These are phyloP conservation scores for Diadema setosum DNA, from an alignment of 35 echinoderm and acorn worm genomes.

Conservation along the genomic window DNA sequence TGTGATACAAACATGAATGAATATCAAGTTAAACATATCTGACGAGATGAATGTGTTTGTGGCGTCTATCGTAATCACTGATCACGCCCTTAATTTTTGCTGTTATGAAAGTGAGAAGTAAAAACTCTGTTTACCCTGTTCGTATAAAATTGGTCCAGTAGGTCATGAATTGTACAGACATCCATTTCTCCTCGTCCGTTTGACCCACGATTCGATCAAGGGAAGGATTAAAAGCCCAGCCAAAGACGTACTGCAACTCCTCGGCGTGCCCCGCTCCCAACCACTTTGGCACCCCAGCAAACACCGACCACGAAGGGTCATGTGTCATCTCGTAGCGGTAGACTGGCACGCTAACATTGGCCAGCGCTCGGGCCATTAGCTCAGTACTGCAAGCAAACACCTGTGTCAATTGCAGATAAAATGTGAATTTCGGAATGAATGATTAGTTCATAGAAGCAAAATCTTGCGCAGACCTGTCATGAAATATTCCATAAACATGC, in stretches of 20 bases:
- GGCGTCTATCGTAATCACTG: no score
- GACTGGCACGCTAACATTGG: not conserved
- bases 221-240: conserved; percentile 41
- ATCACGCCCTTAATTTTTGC: no score
- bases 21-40: no score
- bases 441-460: no score
- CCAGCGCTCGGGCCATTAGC: conserved; percentile 18
- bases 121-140: no score
- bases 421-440: no score
- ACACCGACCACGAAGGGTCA: conserved; percentile 21
- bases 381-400: conserved; percentile 50
- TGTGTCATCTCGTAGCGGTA: conserved; percentile 59
- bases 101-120: no score
- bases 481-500: no score
- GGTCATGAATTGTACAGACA: conserved; percentile 23
- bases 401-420: no score
- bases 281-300: conserved; percentile 24
- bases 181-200: conserved; percentile 6
- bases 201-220: not conserved
- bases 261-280: conserved; percentile 53
- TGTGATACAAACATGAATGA: no score
- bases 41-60: no score
- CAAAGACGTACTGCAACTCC: conserved; percentile 65
- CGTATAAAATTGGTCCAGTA: conserved; percentile 58
- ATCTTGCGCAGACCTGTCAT: no score